Base-by-base conservation (phyloP, 2,797 vertebrate genomes). In the Poeciliopsis paucimaculata region DNA sequence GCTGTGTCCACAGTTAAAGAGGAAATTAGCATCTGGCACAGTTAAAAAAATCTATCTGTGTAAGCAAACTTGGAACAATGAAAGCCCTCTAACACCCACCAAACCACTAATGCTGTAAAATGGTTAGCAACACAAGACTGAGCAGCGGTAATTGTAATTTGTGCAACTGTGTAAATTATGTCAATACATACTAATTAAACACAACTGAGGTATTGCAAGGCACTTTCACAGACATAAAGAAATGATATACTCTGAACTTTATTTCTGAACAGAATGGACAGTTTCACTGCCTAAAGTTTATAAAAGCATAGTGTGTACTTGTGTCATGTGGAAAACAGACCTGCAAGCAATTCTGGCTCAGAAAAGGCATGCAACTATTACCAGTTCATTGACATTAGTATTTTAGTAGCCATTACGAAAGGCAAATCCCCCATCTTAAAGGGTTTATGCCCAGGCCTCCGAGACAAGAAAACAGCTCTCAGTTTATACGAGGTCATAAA, bases 401-500 rank as follows among this genome's bases (percentile, higher is more conserved):
- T 92, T 93, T 93, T 91, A 94, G 92, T 93, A 90, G 89, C 93
- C 89, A 92, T 93, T 92, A 93, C 82, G 74, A 92, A 90, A 93
- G 91, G 89, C 90, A 93, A 94, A 93, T 92, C 91, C 91, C 84
- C 53, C 9, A 82, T 89, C 89, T 94, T 92, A 87, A 90, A 76
- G 93, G 93, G 91, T 93, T 93, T 94, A 93, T 92, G 87, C 88
- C 73, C 83, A 76, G 87, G 88, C 87, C 90, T 93, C 88, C 13
- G 76, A 90, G 93, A 92, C 91, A 89, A 91, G 94, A 93, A 92
- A 93, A 93, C 91, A 93, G 93, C 91, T 89, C 91, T 92, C 84
- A 80, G 92, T 94, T 94, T 95, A 95, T 93, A 94, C 83, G 90
- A 92, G 92, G 92, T 91, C 93, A 92, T 95, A 94, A 95, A 94